These are phyloP conservation scores for Drosophila suzukii DNA, from an alignment of 1,140 invertebrate genomes.

Conservation along the genomic window DNA sequence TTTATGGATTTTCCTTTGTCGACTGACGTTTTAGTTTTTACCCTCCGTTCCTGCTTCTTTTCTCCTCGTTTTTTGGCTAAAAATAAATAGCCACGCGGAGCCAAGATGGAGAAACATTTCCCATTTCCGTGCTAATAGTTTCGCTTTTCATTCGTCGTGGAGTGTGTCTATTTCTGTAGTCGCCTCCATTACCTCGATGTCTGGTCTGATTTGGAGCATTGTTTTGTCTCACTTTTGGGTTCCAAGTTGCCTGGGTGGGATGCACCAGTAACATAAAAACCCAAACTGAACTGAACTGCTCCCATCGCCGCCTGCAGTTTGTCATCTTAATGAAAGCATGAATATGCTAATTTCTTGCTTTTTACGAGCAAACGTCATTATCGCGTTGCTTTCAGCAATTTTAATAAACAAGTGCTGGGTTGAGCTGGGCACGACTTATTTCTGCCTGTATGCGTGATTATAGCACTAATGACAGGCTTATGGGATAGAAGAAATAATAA, in stretches of 20 bases:
- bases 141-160: constrained; percentile 71
- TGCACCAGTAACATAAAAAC: constrained; percentile 30
- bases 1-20: constrained; percentile 48
- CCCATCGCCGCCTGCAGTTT: constrained; percentile 49
- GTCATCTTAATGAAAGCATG: constrained; percentile 62
- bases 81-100: constrained; percentile 62
- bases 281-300: constrained; percentile 9
- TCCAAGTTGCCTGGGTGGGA: constrained; percentile 20
- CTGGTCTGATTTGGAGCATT: constrained; percentile 22
- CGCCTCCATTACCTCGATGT: constrained; percentile 3
- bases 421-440: constrained; percentile 32
- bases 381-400: constrained; percentile 48
- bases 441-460: constrained; percentile 55
- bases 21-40: constrained; percentile 42
- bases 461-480: constrained; percentile 61
- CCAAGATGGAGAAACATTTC: constrained; percentile 28
- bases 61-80: constrained; percentile 46
- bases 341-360: constrained; percentile 67
- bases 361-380: constrained; percentile 52
- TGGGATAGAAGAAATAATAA: constrained; percentile 27
- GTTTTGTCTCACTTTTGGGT: constrained; percentile 11
- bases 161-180: constrained; percentile 37
- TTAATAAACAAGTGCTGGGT: constrained; percentile 65
- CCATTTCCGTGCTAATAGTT: constrained; percentile 65
- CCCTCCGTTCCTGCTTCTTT: constrained; percentile 27